These are phyloP conservation scores for Schizaphis graminum DNA, from an alignment of 2,888 invertebrate species.

Conservation along the genomic window DNA sequence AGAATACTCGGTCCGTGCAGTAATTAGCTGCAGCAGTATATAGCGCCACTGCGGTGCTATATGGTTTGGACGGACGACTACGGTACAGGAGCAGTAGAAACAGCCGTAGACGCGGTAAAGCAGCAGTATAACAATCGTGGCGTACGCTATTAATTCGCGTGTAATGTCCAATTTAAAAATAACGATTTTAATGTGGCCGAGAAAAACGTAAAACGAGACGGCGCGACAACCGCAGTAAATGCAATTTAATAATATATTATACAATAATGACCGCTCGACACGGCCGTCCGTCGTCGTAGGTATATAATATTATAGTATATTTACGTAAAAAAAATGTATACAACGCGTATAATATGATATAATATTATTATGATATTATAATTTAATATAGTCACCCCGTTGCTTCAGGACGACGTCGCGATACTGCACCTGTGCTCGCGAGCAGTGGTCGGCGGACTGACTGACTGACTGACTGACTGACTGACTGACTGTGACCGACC, in stretches of 20 bases:
- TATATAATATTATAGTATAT: no score
- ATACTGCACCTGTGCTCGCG: neutral
- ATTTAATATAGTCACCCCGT: conserved; percentile 1
- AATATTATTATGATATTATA: no score
- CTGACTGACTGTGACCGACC: neutral
- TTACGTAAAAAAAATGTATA: neutral
- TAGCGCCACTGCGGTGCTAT: neutral
- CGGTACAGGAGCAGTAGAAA: neutral
- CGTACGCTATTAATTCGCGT: neutral
- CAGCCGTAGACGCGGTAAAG: neutral
- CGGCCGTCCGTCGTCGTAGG: neutral
- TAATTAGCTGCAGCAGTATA: neutral
- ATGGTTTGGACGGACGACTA: neutral
- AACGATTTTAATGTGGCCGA: neutral
- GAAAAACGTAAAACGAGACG: neutral
- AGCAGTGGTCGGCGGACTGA: conserved; percentile 11
- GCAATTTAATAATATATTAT: neutral
- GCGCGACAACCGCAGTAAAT: neutral
- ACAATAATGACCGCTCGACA: neutral
- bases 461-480: conserved; percentile 16
- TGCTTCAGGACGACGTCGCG: neutral
- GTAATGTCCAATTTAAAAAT: conserved; percentile 5
- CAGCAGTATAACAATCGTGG: neutral
- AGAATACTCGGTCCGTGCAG: neutral
- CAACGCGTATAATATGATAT: no score